Conservation (phyloP, 2,113 vertebrate genomes). For the cat (Felis catus) region F.catus_Fca126_mat1.0 CM031417.1:94465501-94466000, state of each 20-base stretch:
- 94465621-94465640: background rate
- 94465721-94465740: background rate
- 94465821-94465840: background rate
- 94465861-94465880: background rate
- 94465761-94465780: background rate
- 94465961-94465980: background rate
- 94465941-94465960: background rate
- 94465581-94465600: background rate
- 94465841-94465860: background rate
- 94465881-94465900: background rate
- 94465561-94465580: background rate
- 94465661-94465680: background rate
- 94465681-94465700: background rate
- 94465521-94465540: background rate
- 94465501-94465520: background rate
- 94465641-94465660: background rate
- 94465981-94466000: background rate
- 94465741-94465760: background rate
- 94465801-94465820: conserved; percentile 2
- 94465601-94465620: background rate
- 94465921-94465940: background rate
- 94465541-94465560: background rate
- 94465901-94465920: background rate
- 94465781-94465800: background rate
- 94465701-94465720: background rate